These are phyloP conservation scores for Tragelaphus scriptus DNA, from an alignment of 2,113 vertebrate species.

Conservation along the genomic window DNA sequence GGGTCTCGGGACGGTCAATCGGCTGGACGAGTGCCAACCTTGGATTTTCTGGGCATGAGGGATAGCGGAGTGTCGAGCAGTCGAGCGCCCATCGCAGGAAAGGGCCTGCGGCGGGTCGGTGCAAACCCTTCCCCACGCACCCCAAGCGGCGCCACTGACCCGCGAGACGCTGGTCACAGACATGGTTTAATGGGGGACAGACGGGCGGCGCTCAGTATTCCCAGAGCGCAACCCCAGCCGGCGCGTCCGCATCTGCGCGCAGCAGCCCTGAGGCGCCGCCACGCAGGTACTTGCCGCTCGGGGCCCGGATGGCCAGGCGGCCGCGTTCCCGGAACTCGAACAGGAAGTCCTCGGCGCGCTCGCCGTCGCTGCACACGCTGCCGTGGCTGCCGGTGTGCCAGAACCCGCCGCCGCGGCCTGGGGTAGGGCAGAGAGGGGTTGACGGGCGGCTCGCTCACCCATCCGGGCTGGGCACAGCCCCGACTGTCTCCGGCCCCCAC, in stretches of 20 bases:
- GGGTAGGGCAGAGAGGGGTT: not conserved
- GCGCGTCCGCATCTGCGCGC: conserved; percentile 84
- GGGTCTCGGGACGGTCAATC: not conserved
- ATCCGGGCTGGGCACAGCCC: rapidly evolving
- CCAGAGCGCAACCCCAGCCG: conserved; percentile 88
- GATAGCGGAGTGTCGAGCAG: too few relatives aligned
- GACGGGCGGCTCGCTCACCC: not conserved
- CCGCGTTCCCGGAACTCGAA: conserved; percentile 92
- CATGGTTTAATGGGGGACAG: not conserved
- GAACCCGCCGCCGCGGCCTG: conserved; percentile 90
- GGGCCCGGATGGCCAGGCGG: conserved; percentile 89
- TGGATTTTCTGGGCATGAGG: not conserved
- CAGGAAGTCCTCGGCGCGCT: conserved; percentile 93
- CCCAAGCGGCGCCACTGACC: not conserved
- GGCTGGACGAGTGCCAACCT: not conserved
- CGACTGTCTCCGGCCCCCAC: rapidly evolving
- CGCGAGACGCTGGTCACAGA: not conserved
- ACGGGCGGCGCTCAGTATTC: conserved; percentile 84
- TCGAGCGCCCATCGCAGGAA: too few relatives aligned
- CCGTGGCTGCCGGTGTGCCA: conserved; percentile 91
- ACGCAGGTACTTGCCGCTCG: conserved; percentile 90
- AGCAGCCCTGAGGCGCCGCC: conserved; percentile 93
- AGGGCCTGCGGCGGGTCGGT: not conserved
- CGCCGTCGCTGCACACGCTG: conserved; percentile 90
- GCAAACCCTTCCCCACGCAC: not conserved